Evolutionary conservation across 1,140 invertebrate species (phyloP).

Genomic region (Thaumetopoea pityocampa): DNA sequence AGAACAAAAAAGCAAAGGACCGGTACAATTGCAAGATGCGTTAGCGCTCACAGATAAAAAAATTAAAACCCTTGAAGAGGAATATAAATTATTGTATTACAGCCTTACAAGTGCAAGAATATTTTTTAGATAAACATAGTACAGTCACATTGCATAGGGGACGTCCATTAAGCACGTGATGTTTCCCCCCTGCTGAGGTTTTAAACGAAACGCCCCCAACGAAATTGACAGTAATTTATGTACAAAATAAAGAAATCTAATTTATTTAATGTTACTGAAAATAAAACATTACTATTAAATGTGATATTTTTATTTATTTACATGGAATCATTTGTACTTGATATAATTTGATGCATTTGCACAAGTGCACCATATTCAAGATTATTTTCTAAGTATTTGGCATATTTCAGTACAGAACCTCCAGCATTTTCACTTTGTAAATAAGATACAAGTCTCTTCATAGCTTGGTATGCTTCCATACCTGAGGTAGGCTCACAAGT

Average conservation of each 20-base stretch:
- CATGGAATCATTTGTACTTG: slow-evolving; percentile 21
- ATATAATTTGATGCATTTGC: slow-evolving; percentile 27
- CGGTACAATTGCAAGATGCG: slow-evolving; percentile 89
- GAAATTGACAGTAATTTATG: too few species aligned
- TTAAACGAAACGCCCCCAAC: too few species aligned
- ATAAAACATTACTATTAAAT: slow-evolving; percentile 4
- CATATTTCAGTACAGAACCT: slow-evolving; percentile 16
- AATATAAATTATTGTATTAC: slow-evolving; percentile 94
- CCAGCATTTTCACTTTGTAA: slow-evolving; percentile 24
- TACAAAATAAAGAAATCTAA: too few species aligned
- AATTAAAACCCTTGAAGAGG: slow-evolving; percentile 88
- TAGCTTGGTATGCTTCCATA: slow-evolving; percentile 28
- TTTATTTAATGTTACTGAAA: slow-evolving; percentile 1
- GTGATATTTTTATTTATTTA: slow-evolving; percentile 20
- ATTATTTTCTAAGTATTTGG: slow-evolving; percentile 29
- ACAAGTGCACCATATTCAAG: slow-evolving; percentile 28
- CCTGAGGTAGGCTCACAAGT: slow-evolving; percentile 16
- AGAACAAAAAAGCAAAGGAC: slow-evolving; percentile 70
- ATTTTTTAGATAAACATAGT: slow-evolving; percentile 84
- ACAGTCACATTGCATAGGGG: neutral
- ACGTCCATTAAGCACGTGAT: too few species aligned
- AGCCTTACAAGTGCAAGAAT: slow-evolving; percentile 95
- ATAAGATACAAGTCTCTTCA: slow-evolving; percentile 28
- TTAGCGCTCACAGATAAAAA: slow-evolving; percentile 93
- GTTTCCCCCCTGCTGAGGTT: too few species aligned